These are phyloP conservation scores for Neria commutata DNA, from an alignment of 2,888 invertebrate genomes.

Conservation along the genomic window DNA sequence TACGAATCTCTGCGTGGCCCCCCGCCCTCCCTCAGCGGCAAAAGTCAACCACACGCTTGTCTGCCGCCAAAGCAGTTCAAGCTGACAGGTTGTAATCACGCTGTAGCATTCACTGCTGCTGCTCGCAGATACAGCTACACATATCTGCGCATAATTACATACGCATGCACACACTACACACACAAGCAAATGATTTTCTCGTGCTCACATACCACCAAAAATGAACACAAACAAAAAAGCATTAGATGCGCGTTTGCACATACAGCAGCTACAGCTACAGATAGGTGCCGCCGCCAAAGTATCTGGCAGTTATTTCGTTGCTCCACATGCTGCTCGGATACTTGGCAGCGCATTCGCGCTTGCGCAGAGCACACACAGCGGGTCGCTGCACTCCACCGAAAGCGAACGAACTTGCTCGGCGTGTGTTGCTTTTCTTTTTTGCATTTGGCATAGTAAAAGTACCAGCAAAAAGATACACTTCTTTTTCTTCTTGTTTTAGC, in stretches of 20 bases:
- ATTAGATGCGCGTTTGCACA: slow-evolving; percentile 22
- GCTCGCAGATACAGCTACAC: neutral
- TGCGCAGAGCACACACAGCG: neutral
- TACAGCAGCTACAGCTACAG: slow-evolving; percentile 16
- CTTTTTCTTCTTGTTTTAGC: too few species aligned
- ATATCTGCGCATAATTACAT: neutral
- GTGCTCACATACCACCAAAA: too few species aligned
- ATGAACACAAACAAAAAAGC: neutral
- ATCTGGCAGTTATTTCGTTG: neutral
- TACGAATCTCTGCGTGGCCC: neutral
- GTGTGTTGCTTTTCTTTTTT: too few species aligned
- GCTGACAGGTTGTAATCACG: slow-evolving; percentile 13
- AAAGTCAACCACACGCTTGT: slow-evolving; percentile 15
- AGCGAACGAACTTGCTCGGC: neutral
- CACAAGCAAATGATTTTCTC: too few species aligned
- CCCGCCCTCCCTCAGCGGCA: slow-evolving; percentile 3
- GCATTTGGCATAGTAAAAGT: too few species aligned
- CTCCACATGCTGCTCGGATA: neutral
- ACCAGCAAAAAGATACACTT: too few species aligned
- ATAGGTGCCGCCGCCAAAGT: too few species aligned
- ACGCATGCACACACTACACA: neutral
- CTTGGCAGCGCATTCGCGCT: neutral
- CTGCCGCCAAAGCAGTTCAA: slow-evolving; percentile 8
- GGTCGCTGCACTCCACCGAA: neutral
- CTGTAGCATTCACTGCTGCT: neutral